phyloP scores from a whole-genome alignment of 92 coral and sea anemone genomes.

The Parazoanthus swiftii region DNA sequence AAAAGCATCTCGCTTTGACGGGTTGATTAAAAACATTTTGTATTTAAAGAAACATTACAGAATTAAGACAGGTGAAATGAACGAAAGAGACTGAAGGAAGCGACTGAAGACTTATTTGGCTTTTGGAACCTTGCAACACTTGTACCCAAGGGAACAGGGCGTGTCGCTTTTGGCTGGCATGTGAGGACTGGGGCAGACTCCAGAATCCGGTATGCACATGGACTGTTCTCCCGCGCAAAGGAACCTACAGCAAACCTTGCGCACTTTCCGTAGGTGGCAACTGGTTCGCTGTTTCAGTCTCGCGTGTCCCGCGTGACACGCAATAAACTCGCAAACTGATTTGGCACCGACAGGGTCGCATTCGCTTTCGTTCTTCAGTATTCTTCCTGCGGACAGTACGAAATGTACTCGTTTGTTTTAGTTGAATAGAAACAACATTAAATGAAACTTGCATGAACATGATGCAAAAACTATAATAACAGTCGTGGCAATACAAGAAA shows the following conservation, averaged over 20 bases:
- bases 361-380: slow-evolving; percentile 44
- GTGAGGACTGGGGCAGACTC: slow-evolving; percentile 42
- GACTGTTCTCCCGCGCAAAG: slow-evolving; percentile 34
- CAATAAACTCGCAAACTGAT: slow-evolving; percentile 46
- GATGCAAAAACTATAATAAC: neutral
- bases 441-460: neutral
- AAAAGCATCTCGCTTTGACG: too few species aligned
- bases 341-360: slow-evolving; percentile 41
- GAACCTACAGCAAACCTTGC: slow-evolving; percentile 37
- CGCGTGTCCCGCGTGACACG: slow-evolving; percentile 33
- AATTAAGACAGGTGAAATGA: too few species aligned
- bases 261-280: slow-evolving; percentile 18
- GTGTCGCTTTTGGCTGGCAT: slow-evolving; percentile 30
- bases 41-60: too few species aligned
- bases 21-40: too few species aligned
- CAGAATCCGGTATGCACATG: slow-evolving; percentile 38
- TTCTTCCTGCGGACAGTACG: slow-evolving; percentile 26
- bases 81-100: neutral
- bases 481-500: neutral
- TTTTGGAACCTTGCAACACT: slow-evolving; percentile 28
- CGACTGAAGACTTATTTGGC: neutral
- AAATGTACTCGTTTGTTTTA: too few species aligned
- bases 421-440: too few species aligned
- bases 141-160: slow-evolving; percentile 23
- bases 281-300: slow-evolving; percentile 38